Evolutionary conservation across 2,797 vertebrate genomes (phyloP).

Genomic region (Meda fulgida): DNA sequence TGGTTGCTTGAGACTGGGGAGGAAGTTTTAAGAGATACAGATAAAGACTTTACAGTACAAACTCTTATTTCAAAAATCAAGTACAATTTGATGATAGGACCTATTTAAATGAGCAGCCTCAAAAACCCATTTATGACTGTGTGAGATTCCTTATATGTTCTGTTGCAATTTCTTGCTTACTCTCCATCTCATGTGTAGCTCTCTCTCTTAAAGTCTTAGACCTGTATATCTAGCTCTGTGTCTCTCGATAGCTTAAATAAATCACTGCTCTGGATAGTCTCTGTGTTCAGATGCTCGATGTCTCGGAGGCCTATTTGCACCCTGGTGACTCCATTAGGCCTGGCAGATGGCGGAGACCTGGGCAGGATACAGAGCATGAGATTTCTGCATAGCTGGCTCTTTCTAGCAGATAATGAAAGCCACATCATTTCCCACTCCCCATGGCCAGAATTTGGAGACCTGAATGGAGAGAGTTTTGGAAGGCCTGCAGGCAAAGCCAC

Average conservation of each 20-base stretch:
- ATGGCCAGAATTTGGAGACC: conserved; percentile 70
- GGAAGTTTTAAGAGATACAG: not conserved
- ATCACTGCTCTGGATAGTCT: conserved; percentile 54
- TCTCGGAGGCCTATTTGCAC: conserved; percentile 64
- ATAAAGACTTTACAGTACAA: not conserved
- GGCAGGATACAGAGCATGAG: conserved; percentile 82
- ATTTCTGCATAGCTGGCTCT: conserved; percentile 66
- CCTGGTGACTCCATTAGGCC: conserved; percentile 64
- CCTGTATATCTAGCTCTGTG: conserved; percentile 27
- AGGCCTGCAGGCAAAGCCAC: conserved; percentile 75
- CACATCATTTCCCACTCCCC: conserved; percentile 76
- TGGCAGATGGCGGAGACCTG: conserved; percentile 63
- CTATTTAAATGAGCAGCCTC: not conserved
- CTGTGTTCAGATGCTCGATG: conserved; percentile 56
- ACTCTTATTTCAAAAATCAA: not conserved
- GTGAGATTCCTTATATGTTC: conserved; percentile 12
- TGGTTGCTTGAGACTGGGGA: not conserved
- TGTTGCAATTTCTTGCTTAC: not conserved
- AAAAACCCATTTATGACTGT: conserved; percentile 25
- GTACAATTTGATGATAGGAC: not conserved
- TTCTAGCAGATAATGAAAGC: conserved; percentile 80
- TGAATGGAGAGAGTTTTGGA: conserved; percentile 66
- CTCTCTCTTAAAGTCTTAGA: conserved; percentile 1
- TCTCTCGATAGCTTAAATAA: conserved; percentile 46
- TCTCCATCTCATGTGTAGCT: not conserved